Conservation (phyloP, 2,797 vertebrate genomes). For the Liasis olivaceus region DNA sequence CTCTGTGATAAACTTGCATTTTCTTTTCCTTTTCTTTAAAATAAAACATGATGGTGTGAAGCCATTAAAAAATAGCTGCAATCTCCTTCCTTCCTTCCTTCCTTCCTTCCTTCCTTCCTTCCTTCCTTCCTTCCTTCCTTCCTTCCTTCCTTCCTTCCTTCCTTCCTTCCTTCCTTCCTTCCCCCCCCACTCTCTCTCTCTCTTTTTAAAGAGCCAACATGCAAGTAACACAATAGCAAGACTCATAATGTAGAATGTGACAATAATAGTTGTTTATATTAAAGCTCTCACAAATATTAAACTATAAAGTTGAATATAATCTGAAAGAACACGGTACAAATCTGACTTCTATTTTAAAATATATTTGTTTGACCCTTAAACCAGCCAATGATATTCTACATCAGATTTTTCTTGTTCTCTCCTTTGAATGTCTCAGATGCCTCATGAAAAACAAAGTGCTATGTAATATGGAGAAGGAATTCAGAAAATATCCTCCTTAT, state of each 20-base stretch:
- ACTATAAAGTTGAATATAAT: neutral
- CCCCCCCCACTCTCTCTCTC: neutral
- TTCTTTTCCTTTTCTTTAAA: neutral
- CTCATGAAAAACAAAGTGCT: neutral
- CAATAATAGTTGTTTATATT: neutral
- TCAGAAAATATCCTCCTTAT: neutral
- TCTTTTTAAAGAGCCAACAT: neutral
- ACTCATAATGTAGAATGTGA: neutral
- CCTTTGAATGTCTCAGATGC: neutral
- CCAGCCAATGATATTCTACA: neutral
- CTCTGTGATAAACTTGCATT: neutral
- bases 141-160: no score
- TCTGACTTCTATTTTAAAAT: neutral
- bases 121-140: no score
- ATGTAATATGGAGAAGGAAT: neutral
- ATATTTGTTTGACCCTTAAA: neutral
- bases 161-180: no score
- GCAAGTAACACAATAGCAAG: neutral
- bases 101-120: neutral
- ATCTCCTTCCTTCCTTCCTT: accelerated
- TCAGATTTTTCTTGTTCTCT: neutral
- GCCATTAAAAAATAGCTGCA: neutral
- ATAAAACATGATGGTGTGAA: neutral
- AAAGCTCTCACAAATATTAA: neutral
- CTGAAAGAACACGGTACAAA: neutral